These are phyloP conservation scores for Ophion ventricosus DNA, from an alignment of 2,888 invertebrate genomes.

Conservation along the genomic window DNA sequence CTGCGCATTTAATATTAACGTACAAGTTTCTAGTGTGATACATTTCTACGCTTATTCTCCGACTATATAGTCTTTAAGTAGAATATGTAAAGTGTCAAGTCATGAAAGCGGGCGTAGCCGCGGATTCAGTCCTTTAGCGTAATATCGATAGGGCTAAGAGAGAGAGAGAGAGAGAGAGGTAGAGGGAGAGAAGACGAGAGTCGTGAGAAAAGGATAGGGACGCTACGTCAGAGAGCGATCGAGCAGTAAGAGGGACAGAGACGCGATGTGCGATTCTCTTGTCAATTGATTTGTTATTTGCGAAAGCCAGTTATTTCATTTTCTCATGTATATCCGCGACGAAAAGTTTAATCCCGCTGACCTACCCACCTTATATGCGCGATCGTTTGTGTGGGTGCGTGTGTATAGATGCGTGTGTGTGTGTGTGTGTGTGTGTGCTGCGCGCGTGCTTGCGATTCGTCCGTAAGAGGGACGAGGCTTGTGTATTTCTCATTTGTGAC, in stretches of 20 bases:
- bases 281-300: slow-evolving; percentile 54
- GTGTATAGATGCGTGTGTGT: slow-evolving; percentile 34
- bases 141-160: slow-evolving; percentile 62
- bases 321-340: slow-evolving; percentile 45
- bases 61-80: slow-evolving; percentile 74
- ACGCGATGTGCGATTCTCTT: slow-evolving; percentile 42
- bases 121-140: slow-evolving; percentile 64
- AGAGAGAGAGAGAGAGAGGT: neutral
- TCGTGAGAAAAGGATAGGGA: slow-evolving; percentile 4
- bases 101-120: slow-evolving; percentile 60
- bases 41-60: slow-evolving; percentile 82
- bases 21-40: slow-evolving; percentile 82
- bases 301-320: slow-evolving; percentile 51
- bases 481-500: slow-evolving; percentile 46
- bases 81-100: slow-evolving; percentile 63
- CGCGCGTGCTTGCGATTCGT: slow-evolving; percentile 49
- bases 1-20: slow-evolving; percentile 79
- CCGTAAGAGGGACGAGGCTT: slow-evolving; percentile 50
- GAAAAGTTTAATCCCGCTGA: slow-evolving; percentile 42
- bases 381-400: slow-evolving; percentile 55
- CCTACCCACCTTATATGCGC: slow-evolving; percentile 49
- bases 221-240: slow-evolving; percentile 2
- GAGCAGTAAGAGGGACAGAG: slow-evolving; percentile 30
- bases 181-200: slow-evolving; percentile 8
- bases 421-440: slow-evolving; percentile 34